Evolutionary conservation across 2,888 invertebrate genomes (phyloP).

Genomic region (Icerya purchasi): DNA sequence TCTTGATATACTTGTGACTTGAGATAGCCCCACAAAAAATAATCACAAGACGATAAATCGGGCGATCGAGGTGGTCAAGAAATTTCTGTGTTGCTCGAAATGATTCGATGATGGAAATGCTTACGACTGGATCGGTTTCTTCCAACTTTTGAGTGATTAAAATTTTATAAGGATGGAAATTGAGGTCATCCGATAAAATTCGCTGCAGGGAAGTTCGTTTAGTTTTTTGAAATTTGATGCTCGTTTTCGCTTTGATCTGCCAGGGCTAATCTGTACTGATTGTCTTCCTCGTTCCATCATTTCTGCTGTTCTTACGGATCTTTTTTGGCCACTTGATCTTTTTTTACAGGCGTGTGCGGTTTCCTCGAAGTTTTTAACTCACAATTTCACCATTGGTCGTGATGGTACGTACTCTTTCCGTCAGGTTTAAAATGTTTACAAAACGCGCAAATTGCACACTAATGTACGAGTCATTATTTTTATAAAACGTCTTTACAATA

Average conservation of each 20-base stretch:
- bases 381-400: not conserved
- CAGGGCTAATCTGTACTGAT: not conserved
- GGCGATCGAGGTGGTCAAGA: too few species aligned
- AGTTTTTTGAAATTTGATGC: not conserved
- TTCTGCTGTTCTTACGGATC: not conserved
- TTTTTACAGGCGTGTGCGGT: not conserved
- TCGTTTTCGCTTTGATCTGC: not conserved
- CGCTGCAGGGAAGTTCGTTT: too few species aligned
- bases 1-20: too few species aligned
- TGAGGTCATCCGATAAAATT: too few species aligned
- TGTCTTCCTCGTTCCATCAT: not conserved
- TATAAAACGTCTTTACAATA: not conserved
- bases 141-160: not conserved
- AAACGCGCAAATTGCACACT: not conserved
- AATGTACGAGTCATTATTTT: not conserved
- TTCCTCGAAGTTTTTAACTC: not conserved
- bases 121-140: too few species aligned
- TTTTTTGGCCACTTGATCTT: not conserved
- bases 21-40: too few species aligned
- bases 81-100: too few species aligned
- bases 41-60: too few species aligned
- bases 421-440: not conserved
- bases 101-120: too few species aligned
- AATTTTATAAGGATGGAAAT: not conserved
- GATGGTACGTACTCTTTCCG: not conserved